These are phyloP conservation scores for Didymodactylos carnosus DNA, from an alignment of 2,888 invertebrate genomes.

Conservation along the genomic window DNA sequence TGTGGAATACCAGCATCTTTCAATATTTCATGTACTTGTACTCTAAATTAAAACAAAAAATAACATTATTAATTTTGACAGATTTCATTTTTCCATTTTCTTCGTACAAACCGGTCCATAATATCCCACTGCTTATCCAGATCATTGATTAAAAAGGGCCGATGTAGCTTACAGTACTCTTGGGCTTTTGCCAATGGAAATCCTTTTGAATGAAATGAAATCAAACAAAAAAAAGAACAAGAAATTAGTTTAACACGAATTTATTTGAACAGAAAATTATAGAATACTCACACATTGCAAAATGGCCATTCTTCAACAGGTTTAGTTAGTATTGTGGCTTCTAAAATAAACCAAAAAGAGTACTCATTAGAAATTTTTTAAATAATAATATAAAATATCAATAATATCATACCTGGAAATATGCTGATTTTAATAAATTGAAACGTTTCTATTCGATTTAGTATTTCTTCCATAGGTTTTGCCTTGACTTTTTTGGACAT, in stretches of 20 bases:
- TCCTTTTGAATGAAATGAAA: conserved; percentile 92
- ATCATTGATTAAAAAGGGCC: conserved; percentile 92
- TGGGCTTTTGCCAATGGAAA: conserved; percentile 95
- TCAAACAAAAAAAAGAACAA: too few species aligned
- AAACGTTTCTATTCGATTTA: conserved; percentile 80
- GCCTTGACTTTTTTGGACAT: conserved; percentile 98
- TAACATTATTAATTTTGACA: too few species aligned
- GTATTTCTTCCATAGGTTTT: conserved; percentile 96
- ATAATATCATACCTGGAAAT: too few species aligned
- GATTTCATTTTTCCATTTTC: too few species aligned
- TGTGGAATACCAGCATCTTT: conserved; percentile 85
- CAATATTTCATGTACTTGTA: conserved; percentile 60
- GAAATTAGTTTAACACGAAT: too few species aligned
- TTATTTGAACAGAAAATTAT: too few species aligned
- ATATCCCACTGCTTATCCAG: conserved; percentile 94
- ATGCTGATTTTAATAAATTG: conserved; percentile 79
- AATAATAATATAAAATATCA: too few species aligned
- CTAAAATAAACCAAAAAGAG: too few species aligned
- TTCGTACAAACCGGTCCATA: conserved; percentile 50
- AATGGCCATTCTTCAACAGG: conserved; percentile 92
- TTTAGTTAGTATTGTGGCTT: conserved; percentile 81
- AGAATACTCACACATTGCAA: too few species aligned
- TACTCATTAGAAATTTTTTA: too few species aligned
- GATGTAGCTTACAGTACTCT: conserved; percentile 71
- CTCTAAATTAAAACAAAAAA: too few species aligned